A percentile compares a stretch with the other conserved stretches of the same genome.
Evolutionary conservation across 23 tunicate genomes (phyloP).

Genomic region (Ascidia mentula): DNA sequence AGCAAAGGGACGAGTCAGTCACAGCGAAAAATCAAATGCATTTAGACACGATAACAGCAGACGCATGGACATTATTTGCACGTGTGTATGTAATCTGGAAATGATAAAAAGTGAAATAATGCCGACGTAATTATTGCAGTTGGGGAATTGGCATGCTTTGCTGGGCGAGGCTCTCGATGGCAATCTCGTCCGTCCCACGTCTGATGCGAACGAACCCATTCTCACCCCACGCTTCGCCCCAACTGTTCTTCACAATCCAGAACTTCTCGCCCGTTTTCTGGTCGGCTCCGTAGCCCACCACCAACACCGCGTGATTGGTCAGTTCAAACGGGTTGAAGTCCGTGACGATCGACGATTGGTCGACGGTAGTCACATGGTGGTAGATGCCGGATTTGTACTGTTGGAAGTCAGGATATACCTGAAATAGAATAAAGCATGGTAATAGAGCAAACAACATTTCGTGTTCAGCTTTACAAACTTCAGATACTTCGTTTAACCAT

Average conservation of each 20-base stretch:
- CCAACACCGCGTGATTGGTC: conserved; percentile 94
- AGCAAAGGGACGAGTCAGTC: not conserved
- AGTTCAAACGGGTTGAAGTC: conserved; percentile 87
- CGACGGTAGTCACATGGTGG: conserved; percentile 70
- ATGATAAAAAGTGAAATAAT: not conserved
- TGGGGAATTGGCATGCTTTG: conserved; percentile 84
- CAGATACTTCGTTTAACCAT: too few species aligned
- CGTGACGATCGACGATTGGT: not conserved
- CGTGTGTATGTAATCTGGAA: not conserved
- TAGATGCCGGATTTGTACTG: conserved; percentile 83
- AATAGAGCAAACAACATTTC: not conserved
- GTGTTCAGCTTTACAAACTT: too few species aligned
- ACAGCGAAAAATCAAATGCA: not conserved
- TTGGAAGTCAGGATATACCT: conserved; percentile 88
- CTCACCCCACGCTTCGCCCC: conserved; percentile 95
- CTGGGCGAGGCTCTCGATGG: conserved; percentile 75
- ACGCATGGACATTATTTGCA: not conserved
- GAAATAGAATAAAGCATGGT: not conserved
- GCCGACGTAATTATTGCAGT: conserved; percentile 11
- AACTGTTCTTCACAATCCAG: conserved; percentile 96
- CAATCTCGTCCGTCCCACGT: conserved; percentile 87
- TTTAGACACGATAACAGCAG: not conserved
- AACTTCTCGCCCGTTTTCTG: conserved; percentile 67
- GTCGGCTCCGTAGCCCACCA: conserved; percentile 91
- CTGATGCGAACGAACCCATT: conserved; percentile 79